These are phyloP conservation scores for Acanthopagrus latus DNA, from an alignment of 2,797 vertebrate genomes.

Conservation along the genomic window DNA sequence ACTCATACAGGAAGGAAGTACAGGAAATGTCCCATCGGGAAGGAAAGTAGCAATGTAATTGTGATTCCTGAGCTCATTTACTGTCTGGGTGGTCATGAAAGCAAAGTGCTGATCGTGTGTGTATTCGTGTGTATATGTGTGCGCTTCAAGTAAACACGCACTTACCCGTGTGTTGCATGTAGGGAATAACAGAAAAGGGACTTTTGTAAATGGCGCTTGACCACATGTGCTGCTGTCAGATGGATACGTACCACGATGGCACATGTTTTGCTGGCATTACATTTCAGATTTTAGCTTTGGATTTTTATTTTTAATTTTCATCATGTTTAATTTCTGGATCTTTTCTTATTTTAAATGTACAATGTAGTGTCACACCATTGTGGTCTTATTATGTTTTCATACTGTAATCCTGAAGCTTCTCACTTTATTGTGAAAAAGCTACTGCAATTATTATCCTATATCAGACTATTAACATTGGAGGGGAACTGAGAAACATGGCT, in stretches of 20 bases:
- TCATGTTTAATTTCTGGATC: background rate
- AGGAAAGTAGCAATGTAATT: conserved; percentile 78
- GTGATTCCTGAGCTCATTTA: conserved; percentile 78
- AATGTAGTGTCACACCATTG: background rate
- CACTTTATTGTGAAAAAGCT: background rate
- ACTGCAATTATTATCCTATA: no score
- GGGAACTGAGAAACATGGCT: background rate
- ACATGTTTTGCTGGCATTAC: background rate
- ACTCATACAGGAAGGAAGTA: conserved; percentile 81
- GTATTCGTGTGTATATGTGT: background rate
- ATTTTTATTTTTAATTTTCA: background rate
- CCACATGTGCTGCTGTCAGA: background rate
- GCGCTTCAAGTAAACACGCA: conserved; percentile 27
- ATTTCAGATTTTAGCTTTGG: background rate
- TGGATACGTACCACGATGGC: background rate
- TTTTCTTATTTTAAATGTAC: no score
- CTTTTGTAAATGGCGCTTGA: conserved; percentile 21
- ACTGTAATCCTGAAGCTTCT: background rate
- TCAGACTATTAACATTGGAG: background rate
- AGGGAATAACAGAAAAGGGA: background rate
- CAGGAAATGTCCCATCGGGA: conserved; percentile 81
- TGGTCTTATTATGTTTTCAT: background rate
- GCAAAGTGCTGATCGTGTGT: conserved; percentile 46
- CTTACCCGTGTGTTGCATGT: background rate
- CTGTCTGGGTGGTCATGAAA: conserved; percentile 80